Evolutionary conservation across 2,797 vertebrate species (phyloP), one percentile per base, ranked within the genome.

Genomic region (Sylvilagus floridanus): DNA sequence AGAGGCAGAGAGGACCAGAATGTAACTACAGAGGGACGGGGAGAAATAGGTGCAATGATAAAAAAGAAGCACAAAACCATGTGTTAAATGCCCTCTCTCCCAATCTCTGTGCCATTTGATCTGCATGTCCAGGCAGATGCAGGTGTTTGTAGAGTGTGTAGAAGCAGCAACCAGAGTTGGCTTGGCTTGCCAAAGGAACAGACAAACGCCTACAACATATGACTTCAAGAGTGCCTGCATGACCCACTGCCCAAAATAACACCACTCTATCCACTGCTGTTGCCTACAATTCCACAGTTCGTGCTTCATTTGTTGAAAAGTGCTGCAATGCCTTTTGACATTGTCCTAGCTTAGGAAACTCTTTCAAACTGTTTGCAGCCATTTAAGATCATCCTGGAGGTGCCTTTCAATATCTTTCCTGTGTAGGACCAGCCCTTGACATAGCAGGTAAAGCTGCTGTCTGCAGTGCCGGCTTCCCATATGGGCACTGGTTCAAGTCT

Each of bases 181-280:
- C 78, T 62, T 81, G 84, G 71, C 42, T 75, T 42, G 35, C n/a
- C 42, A 88, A 95, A 94, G 81, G 72, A 92, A 94, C 22, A 24
- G 42, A 66, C 73, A 50, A 93, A 96, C 57, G 5, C 93, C 95
- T 94, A 71, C 93, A 65, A 88, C 88, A 69, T 54, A 86, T 52
- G 92, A 95, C 78, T 96, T 95, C 77, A 95, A 66, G 75, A 84
- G 71, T 1, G 1, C 84, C 84, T 78, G 69, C 62, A 88, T 92
- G 85, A 97, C 94, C 94, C 85, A 88, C 57, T 63, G 69, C 92
- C 92, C 95, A 93, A 91, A 92, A 95, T 82, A 96, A 92, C 86
- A 91, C 72, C 54, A 26, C 63, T 42, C 57, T 24, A 83, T 57
- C 62, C 63, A 65, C 63, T 75, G 57, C 73, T 87, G 54, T n/a